A percentile compares a stretch with the other conserved stretches of the same genome.
Conservation (phyloP, 2,888 invertebrate species). For the Pelosia muscerda region DNA sequence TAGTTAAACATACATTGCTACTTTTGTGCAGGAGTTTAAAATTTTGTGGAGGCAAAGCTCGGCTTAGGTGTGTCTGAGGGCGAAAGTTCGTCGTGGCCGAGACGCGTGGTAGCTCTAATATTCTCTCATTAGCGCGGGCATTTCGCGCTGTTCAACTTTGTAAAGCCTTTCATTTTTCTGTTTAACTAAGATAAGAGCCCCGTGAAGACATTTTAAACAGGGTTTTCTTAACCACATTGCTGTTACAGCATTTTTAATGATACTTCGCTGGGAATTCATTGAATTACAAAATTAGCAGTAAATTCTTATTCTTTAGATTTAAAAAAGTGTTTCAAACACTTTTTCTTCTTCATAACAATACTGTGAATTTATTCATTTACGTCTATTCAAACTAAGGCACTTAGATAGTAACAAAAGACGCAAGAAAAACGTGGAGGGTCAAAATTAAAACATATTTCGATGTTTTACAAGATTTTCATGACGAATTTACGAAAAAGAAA, state of each 20-base stretch:
- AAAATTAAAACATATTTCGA: neutral
- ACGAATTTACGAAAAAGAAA: neutral
- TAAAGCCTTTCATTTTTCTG: slow-evolving; percentile 46
- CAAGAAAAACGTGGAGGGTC: neutral
- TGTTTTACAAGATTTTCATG: neutral
- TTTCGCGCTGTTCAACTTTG: slow-evolving; percentile 34
- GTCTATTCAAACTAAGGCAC: neutral
- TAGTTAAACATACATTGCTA: slow-evolving; percentile 37
- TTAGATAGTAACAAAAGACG: neutral
- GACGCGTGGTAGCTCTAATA: slow-evolving; percentile 15
- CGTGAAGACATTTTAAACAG: slow-evolving; percentile 29
- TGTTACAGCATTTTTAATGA: slow-evolving; percentile 28
- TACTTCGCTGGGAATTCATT: slow-evolving; percentile 5
- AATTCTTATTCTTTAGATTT: neutral
- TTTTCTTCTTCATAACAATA: neutral
- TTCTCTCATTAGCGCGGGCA: slow-evolving; percentile 50
- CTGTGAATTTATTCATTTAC: neutral
- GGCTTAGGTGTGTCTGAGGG: slow-evolving; percentile 19
- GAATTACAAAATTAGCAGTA: slow-evolving; percentile 14
- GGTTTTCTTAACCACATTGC: slow-evolving; percentile 27
- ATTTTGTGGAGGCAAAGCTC: slow-evolving; percentile 23
- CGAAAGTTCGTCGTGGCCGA: slow-evolving; percentile 10
- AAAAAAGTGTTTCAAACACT: neutral
- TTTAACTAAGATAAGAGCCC: slow-evolving; percentile 42
- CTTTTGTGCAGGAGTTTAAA: slow-evolving; percentile 23